Conservation (phyloP, 1,140 invertebrate genomes). For the Glomeris maerens region DNA sequence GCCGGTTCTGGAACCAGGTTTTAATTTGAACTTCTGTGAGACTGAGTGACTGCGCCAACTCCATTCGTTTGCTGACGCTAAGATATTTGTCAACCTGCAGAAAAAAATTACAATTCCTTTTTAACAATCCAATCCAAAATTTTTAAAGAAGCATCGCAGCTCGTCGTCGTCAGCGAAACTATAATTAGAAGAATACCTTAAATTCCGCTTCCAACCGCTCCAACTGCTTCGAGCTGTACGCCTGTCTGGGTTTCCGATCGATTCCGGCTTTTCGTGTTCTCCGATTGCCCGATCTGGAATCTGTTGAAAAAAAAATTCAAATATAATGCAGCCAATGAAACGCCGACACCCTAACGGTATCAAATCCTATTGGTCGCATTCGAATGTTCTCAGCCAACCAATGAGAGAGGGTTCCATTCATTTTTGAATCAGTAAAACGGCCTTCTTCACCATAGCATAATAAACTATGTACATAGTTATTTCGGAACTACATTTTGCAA, state of each 20-base stretch:
- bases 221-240: constrained; percentile 84
- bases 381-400: too few species aligned
- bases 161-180: constrained; percentile 3
- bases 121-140: too few species aligned
- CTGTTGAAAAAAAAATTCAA: constrained; percentile 41
- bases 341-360: too few species aligned
- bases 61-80: constrained; percentile 85
- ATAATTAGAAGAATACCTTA: constrained; percentile 43
- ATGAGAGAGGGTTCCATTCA: too few species aligned
- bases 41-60: constrained; percentile 70
- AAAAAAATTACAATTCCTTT: too few species aligned
- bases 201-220: constrained; percentile 83
- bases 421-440: too few species aligned
- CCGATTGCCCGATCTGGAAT: constrained; percentile 57
- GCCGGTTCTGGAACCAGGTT: constrained; percentile 90
- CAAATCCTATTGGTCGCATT: too few species aligned
- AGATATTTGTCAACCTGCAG: constrained; percentile 76
- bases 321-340: too few species aligned
- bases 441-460: too few species aligned
- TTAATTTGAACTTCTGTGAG: constrained; percentile 94
- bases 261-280: constrained; percentile 65
- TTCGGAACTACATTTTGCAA: too few species aligned
- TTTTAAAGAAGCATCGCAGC: constrained; percentile 4
- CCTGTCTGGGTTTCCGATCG: constrained; percentile 84
- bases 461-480: too few species aligned